Conservation (phyloP, 2,888 invertebrate genomes). For the Leucozona laternaria region DNA sequence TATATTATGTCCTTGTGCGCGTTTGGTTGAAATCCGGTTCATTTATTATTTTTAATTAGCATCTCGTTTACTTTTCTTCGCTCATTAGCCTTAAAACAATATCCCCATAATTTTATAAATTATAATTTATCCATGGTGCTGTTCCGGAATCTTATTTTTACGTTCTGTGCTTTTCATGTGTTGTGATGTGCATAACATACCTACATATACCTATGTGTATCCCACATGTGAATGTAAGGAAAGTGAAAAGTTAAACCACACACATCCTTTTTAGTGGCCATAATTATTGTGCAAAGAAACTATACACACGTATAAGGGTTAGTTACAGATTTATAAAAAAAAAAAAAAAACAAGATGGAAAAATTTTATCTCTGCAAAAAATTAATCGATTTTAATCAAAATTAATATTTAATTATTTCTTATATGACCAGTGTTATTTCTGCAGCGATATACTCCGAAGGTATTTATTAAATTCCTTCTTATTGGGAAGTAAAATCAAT, state of each 20-base stretch:
- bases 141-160: not conserved
- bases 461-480: too few relatives aligned
- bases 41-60: conserved; percentile 54
- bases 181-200: not conserved
- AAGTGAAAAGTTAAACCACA: conserved; percentile 43
- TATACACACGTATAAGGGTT: not conserved
- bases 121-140: conserved; percentile 27
- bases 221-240: not conserved
- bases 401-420: too few relatives aligned
- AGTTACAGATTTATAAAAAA: not conserved
- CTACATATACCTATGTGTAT: not conserved
- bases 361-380: too few relatives aligned
- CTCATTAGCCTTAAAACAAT: conserved; percentile 51
- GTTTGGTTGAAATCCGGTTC: not conserved
- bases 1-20: not conserved
- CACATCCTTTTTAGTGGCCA: conserved; percentile 37
- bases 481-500: too few relatives aligned
- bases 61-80: conserved; percentile 34
- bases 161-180: not conserved
- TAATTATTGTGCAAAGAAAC: not conserved
- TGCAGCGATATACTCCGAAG: too few relatives aligned
- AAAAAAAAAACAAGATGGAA: not conserved
- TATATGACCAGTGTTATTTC: too few relatives aligned
- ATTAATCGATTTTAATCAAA: not conserved
- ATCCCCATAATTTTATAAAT: conserved; percentile 54